Evolutionary conservation across 2,113 vertebrate species (phyloP), one percentile per base, ranked within the genome.

Genomic region (Apodemus sylvaticus): DNA sequence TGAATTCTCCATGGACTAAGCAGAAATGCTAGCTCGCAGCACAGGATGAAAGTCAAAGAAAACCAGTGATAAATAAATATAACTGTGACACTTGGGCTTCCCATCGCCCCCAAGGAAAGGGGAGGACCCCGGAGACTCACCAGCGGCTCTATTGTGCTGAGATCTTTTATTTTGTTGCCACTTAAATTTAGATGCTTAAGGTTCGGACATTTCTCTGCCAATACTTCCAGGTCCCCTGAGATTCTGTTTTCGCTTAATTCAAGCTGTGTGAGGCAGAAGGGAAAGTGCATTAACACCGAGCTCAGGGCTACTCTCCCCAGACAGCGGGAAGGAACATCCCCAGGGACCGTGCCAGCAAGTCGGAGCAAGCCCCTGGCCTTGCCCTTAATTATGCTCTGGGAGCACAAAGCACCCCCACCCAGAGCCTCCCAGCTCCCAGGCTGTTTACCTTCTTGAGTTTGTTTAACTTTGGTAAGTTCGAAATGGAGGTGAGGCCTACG

Each of bases 221-320:
- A 98, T 94, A 99, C 99, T 98, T 99, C 99, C 99, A 99, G 98
- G 97, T 99, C 99, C 97, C 99, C 99, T 98, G 99, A 99, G 99
- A 99, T 99, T 99, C 99, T 99, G 99, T 99, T 99, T 98, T 99
- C 99, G 17, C 99, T 99, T 98, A 99, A 98, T 99, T 99, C 99
- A 96, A 99, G 99, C 99, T 99, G 97, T 58, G 88, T 1, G 83
- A 96, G 90, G 79, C 68, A 97, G 45, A 3, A 91, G 89, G 94
- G 42, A 87, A 83, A 92, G 88, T 60, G 9, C 60, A 92, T 66
- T 87, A 93, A 53, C 62, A 55, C 0, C 3, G 90, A 89, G 20
- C 16, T 48, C 3, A 11, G 34, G 51, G n/a, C n/a, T 36, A 22
- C 16, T 91, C 86, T 77, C 89, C 0, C 29, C 39, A 53, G 79